Conservation (phyloP, 2,113 vertebrate species). For the Candoia aspera region DNA sequence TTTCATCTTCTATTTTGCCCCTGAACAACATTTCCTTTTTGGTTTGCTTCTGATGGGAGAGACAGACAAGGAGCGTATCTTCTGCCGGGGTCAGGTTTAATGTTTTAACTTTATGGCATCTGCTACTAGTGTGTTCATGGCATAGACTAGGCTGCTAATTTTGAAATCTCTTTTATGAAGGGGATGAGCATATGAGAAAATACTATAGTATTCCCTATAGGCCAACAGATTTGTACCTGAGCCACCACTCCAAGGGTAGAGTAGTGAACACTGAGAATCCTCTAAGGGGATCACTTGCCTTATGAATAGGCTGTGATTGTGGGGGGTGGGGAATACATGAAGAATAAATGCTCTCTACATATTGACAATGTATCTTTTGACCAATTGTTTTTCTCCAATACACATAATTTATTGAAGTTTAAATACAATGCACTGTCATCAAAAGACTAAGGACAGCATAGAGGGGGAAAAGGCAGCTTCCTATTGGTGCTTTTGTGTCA, state of each 20-base stretch:
- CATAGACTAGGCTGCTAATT: conserved; percentile 37
- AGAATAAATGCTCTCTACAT: conserved; percentile 61
- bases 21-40: conserved; percentile 14
- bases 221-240: conserved; percentile 59
- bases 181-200: conserved; percentile 55
- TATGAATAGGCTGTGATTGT: conserved; percentile 53
- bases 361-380: conserved; percentile 48
- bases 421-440: conserved; percentile 64
- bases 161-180: conserved; percentile 57
- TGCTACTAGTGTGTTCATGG: conserved; percentile 41
- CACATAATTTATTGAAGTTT: conserved; percentile 72
- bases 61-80: conserved; percentile 37
- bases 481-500: neutral
- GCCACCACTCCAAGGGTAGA: conserved; percentile 52
- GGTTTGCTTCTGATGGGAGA: conserved; percentile 25
- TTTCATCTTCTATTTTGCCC: conserved; percentile 42
- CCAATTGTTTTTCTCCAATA: conserved; percentile 63
- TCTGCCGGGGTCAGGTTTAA: conserved; percentile 29
- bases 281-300: conserved; percentile 71
- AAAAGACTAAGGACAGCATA: neutral
- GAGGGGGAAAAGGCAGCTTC: accelerated
- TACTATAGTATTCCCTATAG: conserved; percentile 27
- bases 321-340: conserved; percentile 56
- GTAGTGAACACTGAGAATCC: conserved; percentile 71
- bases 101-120: conserved; percentile 60